phyloP scores from a whole-genome alignment of 2,113 vertebrate species.

The Columbina picui region DNA sequence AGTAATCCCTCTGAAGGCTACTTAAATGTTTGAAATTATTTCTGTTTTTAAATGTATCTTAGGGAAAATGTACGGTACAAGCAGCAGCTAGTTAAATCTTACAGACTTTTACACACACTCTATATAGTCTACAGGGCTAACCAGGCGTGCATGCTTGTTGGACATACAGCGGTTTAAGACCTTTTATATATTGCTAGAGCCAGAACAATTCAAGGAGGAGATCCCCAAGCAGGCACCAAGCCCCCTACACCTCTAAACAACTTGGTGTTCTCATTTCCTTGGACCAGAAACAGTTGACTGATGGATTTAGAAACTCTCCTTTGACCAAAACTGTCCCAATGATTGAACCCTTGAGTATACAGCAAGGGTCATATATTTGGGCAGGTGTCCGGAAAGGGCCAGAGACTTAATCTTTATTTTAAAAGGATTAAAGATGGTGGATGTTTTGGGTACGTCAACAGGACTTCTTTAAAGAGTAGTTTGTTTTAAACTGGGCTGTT shows the following conservation, averaged over 20 bases:
- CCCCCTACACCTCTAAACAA: not conserved
- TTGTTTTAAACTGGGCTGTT: not conserved
- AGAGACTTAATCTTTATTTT: not conserved
- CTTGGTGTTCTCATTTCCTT: not conserved
- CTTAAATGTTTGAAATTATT: not conserved
- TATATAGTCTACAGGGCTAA: not conserved
- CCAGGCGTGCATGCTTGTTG: not conserved
- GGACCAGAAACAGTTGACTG: not conserved
- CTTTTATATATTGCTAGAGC: not conserved
- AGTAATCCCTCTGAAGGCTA: constrained; percentile 40
- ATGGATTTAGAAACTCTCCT: not conserved
- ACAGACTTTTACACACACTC: not conserved
- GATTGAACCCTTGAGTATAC: not conserved
- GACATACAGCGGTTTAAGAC: not conserved
- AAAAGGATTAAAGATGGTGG: not conserved
- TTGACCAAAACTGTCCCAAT: not conserved
- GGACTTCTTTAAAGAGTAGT: not conserved
- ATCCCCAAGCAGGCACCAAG: not conserved
- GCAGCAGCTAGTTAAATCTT: not conserved
- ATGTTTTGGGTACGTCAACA: not conserved
- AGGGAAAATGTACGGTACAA: fast-evolving
- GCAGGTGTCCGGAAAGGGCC: not conserved
- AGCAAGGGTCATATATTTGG: not conserved
- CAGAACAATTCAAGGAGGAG: not conserved
- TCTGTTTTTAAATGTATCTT: not conserved